These are phyloP conservation scores for Himantopus leucocephalus DNA, from an alignment of 2,113 vertebrate species.

Conservation along the genomic window DNA sequence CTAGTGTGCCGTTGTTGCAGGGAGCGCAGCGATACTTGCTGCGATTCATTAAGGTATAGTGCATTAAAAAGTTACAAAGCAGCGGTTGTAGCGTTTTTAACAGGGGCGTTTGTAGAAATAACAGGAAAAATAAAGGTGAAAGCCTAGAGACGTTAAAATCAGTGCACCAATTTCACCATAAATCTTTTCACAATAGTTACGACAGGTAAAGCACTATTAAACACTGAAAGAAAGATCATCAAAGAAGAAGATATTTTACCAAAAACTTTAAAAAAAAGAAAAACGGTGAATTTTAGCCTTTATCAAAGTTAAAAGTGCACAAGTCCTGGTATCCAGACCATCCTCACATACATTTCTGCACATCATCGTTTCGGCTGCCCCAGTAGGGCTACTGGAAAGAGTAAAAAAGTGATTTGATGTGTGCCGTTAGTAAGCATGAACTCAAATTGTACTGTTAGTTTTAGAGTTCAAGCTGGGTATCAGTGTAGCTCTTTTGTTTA, in stretches of 20 bases:
- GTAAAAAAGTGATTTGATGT: neutral
- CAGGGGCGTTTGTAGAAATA: neutral
- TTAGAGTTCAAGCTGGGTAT: neutral
- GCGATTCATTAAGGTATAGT: neutral
- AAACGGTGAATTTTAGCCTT: accelerated
- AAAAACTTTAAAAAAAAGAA: neutral
- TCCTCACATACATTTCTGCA: accelerated
- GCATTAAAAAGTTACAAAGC: neutral
- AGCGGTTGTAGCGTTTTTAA: neutral
- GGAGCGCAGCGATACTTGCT: neutral
- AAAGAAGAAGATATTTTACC: neutral
- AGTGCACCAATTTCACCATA: neutral
- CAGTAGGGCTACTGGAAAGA: neutral
- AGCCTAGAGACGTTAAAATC: neutral
- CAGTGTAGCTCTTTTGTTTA: neutral
- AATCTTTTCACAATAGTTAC: neutral
- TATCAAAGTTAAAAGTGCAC: neutral
- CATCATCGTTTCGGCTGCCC: neutral
- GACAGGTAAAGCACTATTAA: neutral
- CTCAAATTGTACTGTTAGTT: neutral
- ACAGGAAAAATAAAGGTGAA: neutral
- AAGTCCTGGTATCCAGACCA: neutral
- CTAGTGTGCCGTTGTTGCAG: neutral
- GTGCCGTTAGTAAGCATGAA: neutral
- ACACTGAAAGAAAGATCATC: neutral